Evolutionary conservation across 2,797 vertebrate genomes (phyloP).

Genomic region (Gobionotothen gibberifrons): DNA sequence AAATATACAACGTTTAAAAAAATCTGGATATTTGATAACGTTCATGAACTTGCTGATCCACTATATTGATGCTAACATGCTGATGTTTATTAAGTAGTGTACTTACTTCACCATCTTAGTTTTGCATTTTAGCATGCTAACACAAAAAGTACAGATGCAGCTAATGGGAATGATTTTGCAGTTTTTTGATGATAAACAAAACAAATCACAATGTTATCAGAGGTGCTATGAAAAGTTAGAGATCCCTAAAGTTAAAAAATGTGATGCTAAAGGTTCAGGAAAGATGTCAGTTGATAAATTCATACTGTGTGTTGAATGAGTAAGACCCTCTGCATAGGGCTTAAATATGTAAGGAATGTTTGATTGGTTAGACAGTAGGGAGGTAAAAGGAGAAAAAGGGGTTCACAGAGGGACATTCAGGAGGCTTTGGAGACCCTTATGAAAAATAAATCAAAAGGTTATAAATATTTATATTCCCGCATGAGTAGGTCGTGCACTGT

Average conservation of each 20-base stretch:
- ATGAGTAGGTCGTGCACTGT: constrained; percentile 37
- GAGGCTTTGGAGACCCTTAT: constrained; percentile 35
- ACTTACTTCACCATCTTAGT: background rate
- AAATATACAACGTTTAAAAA: too few species aligned
- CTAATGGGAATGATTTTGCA: background rate
- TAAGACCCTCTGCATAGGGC: constrained; percentile 5
- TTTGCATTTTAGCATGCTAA: background rate
- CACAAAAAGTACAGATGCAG: background rate
- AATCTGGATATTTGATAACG: too few species aligned
- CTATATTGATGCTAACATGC: background rate
- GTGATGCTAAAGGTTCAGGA: background rate
- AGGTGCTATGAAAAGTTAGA: background rate
- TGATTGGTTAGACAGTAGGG: constrained; percentile 22
- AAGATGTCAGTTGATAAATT: background rate
- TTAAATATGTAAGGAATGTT: constrained; percentile 24
- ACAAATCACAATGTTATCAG: background rate
- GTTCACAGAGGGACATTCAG: constrained; percentile 34
- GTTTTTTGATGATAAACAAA: background rate
- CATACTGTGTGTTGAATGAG: constrained; percentile 15
- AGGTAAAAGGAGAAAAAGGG: constrained; percentile 16
- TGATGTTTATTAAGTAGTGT: background rate
- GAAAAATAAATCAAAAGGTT: constrained; percentile 59
- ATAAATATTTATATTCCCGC: constrained; percentile 63
- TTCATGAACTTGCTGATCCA: too few species aligned
- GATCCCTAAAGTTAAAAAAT: background rate